Evolutionary conservation across 2,888 invertebrate genomes (phyloP), one percentile per base, ranked within the genome.

Genomic region (Chironomus tentans): DNA sequence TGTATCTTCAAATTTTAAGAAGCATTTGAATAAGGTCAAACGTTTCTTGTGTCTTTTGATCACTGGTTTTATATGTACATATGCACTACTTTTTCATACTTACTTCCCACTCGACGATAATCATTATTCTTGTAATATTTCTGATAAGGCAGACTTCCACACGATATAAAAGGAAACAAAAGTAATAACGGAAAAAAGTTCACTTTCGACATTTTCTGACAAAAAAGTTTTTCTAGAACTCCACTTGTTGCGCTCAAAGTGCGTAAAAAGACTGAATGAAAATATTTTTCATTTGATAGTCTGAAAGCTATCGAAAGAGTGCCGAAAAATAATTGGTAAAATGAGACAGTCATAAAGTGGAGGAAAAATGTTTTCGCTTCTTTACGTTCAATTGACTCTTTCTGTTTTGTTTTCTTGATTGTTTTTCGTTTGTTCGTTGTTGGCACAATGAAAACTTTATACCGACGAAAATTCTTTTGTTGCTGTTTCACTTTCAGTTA

Each of bases 311-410:
- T 24, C 4, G 65, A 65, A 65, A 22, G 21, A 21, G 24, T 13
- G 21, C 22, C 65, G 21, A 68, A 24, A 68, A 68, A 68, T 68
- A 70, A 70, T 70, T 70, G 70, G 47, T 15, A 68, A 38, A 68
- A 70, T 46, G 70, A 70, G 50, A 70, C 15, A 38, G 7, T 10
- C 10, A 15, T 18, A 6, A 56, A 56, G 56, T 70, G 70, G 65
- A 65, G 24, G 56, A 70, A 48, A 69, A 70, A 70, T 50, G 22
- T 50, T 68, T 50, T 48, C 21, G 18, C 13, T 50, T 70, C 13
- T 48, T 70, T 50, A 50, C 70, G 70, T 70, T 70, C 70, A 70
- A 70, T 70, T 70, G 47, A 47, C 70, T 24, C 12, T 68, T 68
- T 68, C 28, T 47, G 10, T n/a, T 69, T 69, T 15, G 56, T 2